Evolutionary conservation across 1,140 invertebrate genomes (phyloP).

Genomic region (Drosophila sproati): DNA sequence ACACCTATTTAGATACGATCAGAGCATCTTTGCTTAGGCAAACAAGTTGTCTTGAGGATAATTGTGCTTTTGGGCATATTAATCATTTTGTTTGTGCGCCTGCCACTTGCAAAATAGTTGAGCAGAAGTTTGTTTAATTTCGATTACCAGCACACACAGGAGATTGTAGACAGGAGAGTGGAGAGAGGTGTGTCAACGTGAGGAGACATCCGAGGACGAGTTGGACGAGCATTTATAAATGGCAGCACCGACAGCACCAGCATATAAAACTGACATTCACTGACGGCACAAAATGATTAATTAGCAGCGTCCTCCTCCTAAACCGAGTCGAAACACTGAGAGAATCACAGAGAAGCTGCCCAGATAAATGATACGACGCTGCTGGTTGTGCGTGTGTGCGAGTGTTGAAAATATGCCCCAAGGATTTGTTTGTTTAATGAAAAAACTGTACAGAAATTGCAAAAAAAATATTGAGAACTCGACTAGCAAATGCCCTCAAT

Average conservation of each 20-base stretch:
- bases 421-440: slow-evolving; percentile 37
- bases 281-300: slow-evolving; percentile 75
- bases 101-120: slow-evolving; percentile 62
- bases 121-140: slow-evolving; percentile 76
- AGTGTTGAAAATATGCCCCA: slow-evolving; percentile 35
- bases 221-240: slow-evolving; percentile 62
- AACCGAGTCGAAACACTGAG: not conserved
- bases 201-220: slow-evolving; percentile 23
- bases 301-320: slow-evolving; percentile 31
- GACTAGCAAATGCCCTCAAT: not conserved
- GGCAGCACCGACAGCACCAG: slow-evolving; percentile 76
- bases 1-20: slow-evolving; percentile 31
- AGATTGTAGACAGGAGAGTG: too few relatives aligned
- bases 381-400: slow-evolving; percentile 4
- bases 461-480: not conserved
- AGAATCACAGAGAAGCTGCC: not conserved
- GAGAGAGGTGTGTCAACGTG: slow-evolving; percentile 50
- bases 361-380: slow-evolving; percentile 44
- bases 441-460: not conserved
- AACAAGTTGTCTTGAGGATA: slow-evolving; percentile 33
- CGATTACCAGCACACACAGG: slow-evolving; percentile 37
- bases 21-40: slow-evolving; percentile 36
- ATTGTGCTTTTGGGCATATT: slow-evolving; percentile 41
- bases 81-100: slow-evolving; percentile 65
- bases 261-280: slow-evolving; percentile 82